Base-by-base conservation (phyloP, 2,113 vertebrate genomes). In the Mormyrus iriodes region DNA sequence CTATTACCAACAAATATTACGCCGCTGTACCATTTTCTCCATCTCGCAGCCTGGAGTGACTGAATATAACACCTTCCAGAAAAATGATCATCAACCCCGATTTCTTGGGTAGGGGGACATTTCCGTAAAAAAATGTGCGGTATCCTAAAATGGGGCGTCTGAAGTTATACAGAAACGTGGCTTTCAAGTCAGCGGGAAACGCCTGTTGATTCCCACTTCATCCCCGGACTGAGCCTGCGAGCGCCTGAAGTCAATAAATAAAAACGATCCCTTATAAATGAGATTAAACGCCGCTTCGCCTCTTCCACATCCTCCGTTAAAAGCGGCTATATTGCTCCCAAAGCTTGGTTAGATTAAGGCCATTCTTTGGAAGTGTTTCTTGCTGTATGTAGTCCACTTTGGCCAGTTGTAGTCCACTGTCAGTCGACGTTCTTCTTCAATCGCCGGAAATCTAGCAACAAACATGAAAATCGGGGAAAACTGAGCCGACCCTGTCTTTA, bases 381-480 rank as follows among this genome's bases (percentile, higher is more conserved):
- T 84, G 82, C 73, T 79, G 35, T 79, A 19, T 86, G 85, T 86
- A 35, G 86, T 87, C 86, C 86, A 53, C 52, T 7, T 86, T 84
- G 39, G 7, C 19, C 51, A 39, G 27, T 42, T 89, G 83, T 13
- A 89, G 82, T 27, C 89, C 42, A 48, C n/a, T 58, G 85, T 87
- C 89, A 65, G 58, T 85, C 86, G 87, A 58, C 58, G 90, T 79
- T 42, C 90, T 87, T 44, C 61, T 48, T 61, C 87, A 85, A 73
- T 88, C 89, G 58, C 89, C 91, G 89, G 91, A 91, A 90, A 90
- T 85, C 87, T 90, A 84, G 17, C 82, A 53, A 90, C 69, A 90
- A 82, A 86, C 51, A 85, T 46, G 49, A 24, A 61, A 51, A 86
- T 53, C 24, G 46, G 85, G 10, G 46, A 35, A 86, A 86, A 86